phyloP scores from a whole-genome alignment of 2,888 invertebrate genomes.

The Polylopha cassiicola region DNA sequence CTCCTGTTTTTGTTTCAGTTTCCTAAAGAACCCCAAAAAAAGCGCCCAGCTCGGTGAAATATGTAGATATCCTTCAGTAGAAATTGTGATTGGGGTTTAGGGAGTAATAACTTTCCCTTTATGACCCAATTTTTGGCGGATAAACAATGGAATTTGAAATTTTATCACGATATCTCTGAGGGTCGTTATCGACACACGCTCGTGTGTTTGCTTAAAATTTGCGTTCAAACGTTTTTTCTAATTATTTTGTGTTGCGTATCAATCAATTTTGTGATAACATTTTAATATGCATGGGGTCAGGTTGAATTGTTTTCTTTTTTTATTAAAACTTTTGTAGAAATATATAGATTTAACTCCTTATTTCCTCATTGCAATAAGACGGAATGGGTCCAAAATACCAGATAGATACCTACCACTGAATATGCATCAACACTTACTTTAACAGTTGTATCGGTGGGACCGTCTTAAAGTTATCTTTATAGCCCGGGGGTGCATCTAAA shows the following conservation, averaged over 20 bases:
- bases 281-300: too few species aligned
- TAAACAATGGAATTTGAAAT: constrained; percentile 68
- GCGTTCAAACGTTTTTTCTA: constrained; percentile 17
- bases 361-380: too few species aligned
- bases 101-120: constrained; percentile 67
- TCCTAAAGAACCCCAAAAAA: constrained; percentile 21
- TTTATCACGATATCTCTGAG: constrained; percentile 42
- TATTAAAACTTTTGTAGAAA: too few species aligned
- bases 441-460: constrained; percentile 33
- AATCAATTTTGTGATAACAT: constrained; percentile 22
- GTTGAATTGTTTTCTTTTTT: too few species aligned
- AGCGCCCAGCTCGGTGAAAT: constrained; percentile 45
- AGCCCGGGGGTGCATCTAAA: constrained; percentile 55
- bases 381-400: constrained; percentile 1
- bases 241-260: constrained; percentile 18
- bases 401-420: constrained; percentile 30
- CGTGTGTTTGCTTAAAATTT: constrained; percentile 21
- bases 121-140: constrained; percentile 67
- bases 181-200: constrained; percentile 38
- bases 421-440: constrained; percentile 52
- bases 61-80: constrained; percentile 58
- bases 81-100: constrained; percentile 69
- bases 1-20: too few species aligned
- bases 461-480: constrained; percentile 45
- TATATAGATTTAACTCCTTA: too few species aligned